A percentile compares a stretch with the other conserved stretches of the same genome.
phyloP scores from a whole-genome alignment of 2,797 vertebrate species.

The Neosilurus mollespiculum region DNA sequence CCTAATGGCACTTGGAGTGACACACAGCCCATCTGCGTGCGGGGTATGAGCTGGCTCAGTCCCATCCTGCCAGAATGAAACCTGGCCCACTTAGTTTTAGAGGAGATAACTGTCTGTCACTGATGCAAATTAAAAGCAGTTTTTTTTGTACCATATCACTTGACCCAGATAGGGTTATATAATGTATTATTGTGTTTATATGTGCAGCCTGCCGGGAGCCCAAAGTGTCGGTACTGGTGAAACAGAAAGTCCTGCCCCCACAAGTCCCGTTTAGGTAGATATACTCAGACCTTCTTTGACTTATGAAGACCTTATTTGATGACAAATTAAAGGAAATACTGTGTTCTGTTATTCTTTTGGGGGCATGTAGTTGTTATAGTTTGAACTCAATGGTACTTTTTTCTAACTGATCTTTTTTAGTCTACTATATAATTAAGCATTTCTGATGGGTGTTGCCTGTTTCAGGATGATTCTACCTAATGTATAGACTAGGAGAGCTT shows the following conservation, averaged over 20 bases:
- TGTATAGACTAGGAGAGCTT: not conserved
- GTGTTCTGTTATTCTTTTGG: not conserved
- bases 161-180: constrained; percentile 2
- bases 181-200: constrained; percentile 27
- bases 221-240: constrained; percentile 94
- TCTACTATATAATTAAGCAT: not conserved
- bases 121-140: constrained; percentile 1
- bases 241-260: constrained; percentile 83
- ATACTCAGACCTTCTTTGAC: not conserved
- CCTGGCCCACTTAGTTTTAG: constrained; percentile 24
- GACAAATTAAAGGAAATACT: not conserved
- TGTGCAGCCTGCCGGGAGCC: constrained; percentile 89
- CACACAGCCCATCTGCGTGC: constrained; percentile 87
- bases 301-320: not conserved
- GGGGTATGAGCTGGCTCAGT: constrained; percentile 76
- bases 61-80: constrained; percentile 9
- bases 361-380: not conserved
- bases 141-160: constrained; percentile 18
- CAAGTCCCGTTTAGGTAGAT: constrained; percentile 85
- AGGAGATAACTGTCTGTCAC: constrained; percentile 33
- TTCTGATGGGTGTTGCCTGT: not conserved
- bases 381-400: not conserved
- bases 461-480: not conserved
- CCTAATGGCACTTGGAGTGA: constrained; percentile 87
- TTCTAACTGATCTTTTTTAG: not conserved